Percentiles rank a stretch among this genome's conserved stretches.
Evolutionary conservation across 2,113 vertebrate genomes (phyloP).

Genomic region (Brachypteracias leptosomus): DNA sequence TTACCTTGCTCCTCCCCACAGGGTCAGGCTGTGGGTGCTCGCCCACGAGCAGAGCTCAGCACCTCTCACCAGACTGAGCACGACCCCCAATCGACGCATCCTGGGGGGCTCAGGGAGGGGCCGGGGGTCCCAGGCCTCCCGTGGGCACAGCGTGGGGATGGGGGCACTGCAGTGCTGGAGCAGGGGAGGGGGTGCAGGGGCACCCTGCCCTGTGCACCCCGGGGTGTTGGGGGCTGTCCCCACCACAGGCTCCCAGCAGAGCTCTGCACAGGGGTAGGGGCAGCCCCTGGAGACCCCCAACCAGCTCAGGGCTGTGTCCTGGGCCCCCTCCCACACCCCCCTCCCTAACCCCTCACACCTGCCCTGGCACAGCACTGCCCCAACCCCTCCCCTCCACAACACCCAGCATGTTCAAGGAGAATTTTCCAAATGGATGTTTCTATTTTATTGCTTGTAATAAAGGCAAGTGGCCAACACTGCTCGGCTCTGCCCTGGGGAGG

Average conservation of each 20-base stretch:
- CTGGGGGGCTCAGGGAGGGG: too few species aligned
- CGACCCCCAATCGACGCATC: rapidly evolving
- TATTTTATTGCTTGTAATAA: conserved; percentile 81
- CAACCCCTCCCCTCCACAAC: not conserved
- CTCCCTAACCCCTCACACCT: not conserved
- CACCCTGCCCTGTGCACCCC: not conserved
- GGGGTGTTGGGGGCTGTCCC: not conserved
- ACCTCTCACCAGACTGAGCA: not conserved
- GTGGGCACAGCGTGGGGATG: not conserved
- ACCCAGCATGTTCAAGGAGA: conserved; percentile 13
- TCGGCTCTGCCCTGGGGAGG: not conserved
- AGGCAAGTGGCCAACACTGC: conserved; percentile 48
- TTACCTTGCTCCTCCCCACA: not conserved
- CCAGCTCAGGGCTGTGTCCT: not conserved
- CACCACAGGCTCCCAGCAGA: not conserved
- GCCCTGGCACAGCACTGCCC: not conserved
- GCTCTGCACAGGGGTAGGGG: not conserved
- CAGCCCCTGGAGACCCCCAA: not conserved
- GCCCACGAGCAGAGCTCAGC: not conserved
- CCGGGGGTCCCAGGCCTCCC: not conserved
- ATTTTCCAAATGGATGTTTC: conserved; percentile 77
- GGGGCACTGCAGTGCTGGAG: not conserved
- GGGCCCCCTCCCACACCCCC: not conserved
- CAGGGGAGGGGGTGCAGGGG: not conserved
- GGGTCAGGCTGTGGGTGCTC: not conserved